These are phyloP conservation scores for Drosophila aldrichi DNA, from an alignment of 2,888 invertebrate genomes.

Conservation along the genomic window DNA sequence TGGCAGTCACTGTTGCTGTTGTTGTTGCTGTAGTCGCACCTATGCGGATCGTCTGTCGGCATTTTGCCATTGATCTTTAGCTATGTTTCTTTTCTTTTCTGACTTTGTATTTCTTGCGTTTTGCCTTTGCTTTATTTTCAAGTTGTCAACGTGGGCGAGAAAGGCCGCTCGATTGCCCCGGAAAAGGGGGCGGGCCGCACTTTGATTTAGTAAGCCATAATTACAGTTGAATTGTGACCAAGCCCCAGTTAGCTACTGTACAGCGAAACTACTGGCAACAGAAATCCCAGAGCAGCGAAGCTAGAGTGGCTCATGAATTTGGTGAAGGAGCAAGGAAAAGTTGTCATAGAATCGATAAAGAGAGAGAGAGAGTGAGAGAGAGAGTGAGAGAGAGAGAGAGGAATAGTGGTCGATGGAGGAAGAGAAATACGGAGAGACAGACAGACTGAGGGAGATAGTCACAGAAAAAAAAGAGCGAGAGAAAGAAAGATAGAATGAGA, in stretches of 20 bases:
- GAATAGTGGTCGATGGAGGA: too few relatives aligned
- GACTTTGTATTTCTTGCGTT: conserved; percentile 23
- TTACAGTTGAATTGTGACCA: conserved; percentile 57
- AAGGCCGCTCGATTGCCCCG: conserved; percentile 14
- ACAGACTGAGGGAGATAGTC: neutral
- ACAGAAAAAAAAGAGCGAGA: too few relatives aligned
- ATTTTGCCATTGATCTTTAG: conserved; percentile 71
- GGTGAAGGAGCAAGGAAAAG: neutral
- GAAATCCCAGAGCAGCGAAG: neutral
- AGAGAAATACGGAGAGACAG: neutral
- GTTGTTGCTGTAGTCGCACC: conserved; percentile 61
- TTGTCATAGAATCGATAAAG: neutral
- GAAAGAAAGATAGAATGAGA: neutral
- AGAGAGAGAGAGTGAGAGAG: neutral
- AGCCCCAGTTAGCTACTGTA: conserved; percentile 41
- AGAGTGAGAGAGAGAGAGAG: neutral
- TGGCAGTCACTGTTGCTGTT: conserved; percentile 55
- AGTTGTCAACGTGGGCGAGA: conserved; percentile 69
- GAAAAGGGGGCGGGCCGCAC: conserved; percentile 36
- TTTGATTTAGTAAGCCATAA: conserved; percentile 74
- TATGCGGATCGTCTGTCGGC: conserved; percentile 61
- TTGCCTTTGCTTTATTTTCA: conserved; percentile 37
- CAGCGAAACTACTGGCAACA: too few relatives aligned
- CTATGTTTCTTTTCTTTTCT: conserved; percentile 19
- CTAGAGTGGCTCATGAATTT: neutral